Evolutionary conservation across 2,113 vertebrate genomes (phyloP).

Genomic region (Noctilio leporinus): DNA sequence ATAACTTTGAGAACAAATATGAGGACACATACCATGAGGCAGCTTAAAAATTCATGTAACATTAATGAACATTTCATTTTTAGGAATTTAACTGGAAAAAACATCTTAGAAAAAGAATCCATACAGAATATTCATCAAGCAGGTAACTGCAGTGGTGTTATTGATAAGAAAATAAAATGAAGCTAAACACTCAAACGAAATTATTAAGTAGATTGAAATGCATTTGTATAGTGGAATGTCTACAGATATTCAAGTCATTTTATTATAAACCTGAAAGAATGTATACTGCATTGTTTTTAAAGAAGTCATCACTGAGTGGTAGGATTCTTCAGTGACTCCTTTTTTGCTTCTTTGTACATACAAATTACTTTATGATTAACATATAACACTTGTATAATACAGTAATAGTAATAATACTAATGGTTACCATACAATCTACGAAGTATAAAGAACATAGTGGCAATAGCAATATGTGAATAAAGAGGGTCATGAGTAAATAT

Average conservation of each 20-base stretch:
- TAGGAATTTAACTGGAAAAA: not conserved
- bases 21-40: not conserved
- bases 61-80: not conserved
- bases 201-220: not conserved
- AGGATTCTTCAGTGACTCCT: not conserved
- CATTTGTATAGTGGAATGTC: not conserved
- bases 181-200: not conserved
- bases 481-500: not conserved
- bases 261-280: not conserved
- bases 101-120: not conserved
- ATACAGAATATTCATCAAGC: not conserved
- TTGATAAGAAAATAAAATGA: constrained; percentile 2
- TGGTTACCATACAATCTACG: not conserved
- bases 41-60: not conserved
- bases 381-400: not conserved
- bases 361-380: not conserved
- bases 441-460: not conserved
- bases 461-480: not conserved
- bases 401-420: not conserved
- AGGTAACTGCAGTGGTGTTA: not conserved
- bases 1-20: not conserved
- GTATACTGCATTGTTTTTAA: not conserved
- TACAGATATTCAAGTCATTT: not conserved
- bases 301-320: not conserved
- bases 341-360: not conserved